Evolutionary conservation across 2,797 vertebrate genomes (phyloP).

Genomic region (Aplochiton taeniatus): DNA sequence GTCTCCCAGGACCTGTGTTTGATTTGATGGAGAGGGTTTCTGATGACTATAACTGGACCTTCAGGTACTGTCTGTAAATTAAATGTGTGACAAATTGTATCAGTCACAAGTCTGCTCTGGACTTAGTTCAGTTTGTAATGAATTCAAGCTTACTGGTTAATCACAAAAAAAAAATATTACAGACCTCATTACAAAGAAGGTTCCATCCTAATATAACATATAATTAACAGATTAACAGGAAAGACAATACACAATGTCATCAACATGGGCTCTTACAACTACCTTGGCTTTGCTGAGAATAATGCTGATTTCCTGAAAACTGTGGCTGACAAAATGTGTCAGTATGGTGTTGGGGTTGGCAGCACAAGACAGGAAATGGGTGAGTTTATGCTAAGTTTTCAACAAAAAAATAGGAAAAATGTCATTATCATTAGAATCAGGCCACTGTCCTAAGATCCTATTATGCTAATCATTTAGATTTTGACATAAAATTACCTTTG

Average conservation of each 20-base stretch:
- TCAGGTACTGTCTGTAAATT: conserved; percentile 76
- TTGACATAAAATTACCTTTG: too few species aligned
- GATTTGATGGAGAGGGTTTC: conserved; percentile 90
- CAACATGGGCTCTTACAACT: conserved; percentile 98
- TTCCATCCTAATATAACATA: background rate
- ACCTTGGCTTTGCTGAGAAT: conserved; percentile 90
- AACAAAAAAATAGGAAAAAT: background rate
- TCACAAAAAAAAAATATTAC: conserved; percentile 20
- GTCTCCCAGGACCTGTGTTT: conserved; percentile 85
- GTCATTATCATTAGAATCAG: too few species aligned
- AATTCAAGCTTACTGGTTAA: conserved; percentile 15
- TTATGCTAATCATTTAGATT: too few species aligned
- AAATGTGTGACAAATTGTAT: too few species aligned
- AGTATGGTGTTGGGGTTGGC: conserved; percentile 84
- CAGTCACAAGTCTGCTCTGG: conserved; percentile 7
- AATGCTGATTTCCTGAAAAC: conserved; percentile 83
- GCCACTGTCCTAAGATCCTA: too few species aligned
- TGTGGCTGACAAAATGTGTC: conserved; percentile 73
- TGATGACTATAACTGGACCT: conserved; percentile 96
- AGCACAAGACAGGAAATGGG: conserved; percentile 93
- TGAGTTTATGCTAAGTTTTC: conserved; percentile 63
- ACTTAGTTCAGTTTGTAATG: conserved; percentile 15
- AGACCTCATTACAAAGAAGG: conserved; percentile 32
- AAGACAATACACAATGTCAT: conserved; percentile 85
- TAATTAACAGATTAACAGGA: conserved; percentile 83